Evolutionary conservation across 37 sponge, comb jelly and placozoan genomes (phyloP), one percentile per base, ranked within the genome.

Genomic region (Mnemiopsis leidyi): DNA sequence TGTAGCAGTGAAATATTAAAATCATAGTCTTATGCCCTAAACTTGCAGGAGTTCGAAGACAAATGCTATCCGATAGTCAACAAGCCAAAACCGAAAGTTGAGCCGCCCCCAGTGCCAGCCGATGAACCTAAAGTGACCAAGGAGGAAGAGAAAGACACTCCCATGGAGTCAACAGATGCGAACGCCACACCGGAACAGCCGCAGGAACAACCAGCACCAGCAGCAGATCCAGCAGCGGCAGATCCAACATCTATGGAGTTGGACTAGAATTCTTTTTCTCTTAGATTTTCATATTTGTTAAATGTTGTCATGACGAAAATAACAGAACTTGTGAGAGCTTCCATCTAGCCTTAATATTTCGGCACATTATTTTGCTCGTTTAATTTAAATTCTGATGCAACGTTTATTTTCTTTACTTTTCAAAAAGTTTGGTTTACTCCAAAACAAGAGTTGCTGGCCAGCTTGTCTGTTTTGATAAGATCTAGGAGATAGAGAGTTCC

Each of bases 51-150:
- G 36, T 68, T 96, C 88, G 90, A 96, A 33, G 39, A 93, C 36
- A 69, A 69, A 30, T 95, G 96, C 71, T 93, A 96, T 25, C 97
- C 99, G 1, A 96, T 97, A 68, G 96, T 98, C 24, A 94, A 93
- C 33, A 98, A 98, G 73, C 97, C 99, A 24, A 98, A 97, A 35
- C 99, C 99, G 20, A 98, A 97, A 79, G 96, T 95, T 23, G 97
- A 97, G 92, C 97, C 99, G 9, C 99, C 99, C 25, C 61, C 90
- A 38, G 36, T 23, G 90, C 61, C 32, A 5, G 48, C 40, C 28
- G 90, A 85, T 13, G 90, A 23, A 61, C 75, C 75, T 3, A 71
- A 71, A 71, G 75, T 23, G 75, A 25, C 13, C 13, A 40, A 40
- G 24, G 90, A 85, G 61, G 90, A 7, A 16, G 75, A n/a, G 75